Percentiles rank a stretch among this genome's conserved stretches.
Conservation (phyloP, 2,888 invertebrate genomes). For the Rhyacophila evoluta region DNA sequence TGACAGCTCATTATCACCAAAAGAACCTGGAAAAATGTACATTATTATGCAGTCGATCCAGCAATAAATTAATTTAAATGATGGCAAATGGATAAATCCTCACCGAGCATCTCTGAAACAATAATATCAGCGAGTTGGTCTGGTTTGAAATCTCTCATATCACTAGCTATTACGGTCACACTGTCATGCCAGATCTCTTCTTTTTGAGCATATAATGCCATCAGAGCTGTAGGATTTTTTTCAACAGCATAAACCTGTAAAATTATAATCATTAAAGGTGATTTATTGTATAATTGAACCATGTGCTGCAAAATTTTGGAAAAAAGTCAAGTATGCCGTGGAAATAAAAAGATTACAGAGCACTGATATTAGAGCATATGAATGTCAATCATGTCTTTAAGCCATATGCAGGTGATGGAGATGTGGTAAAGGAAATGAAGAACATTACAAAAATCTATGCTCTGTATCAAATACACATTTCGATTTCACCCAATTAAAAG, state of each 20-base stretch:
- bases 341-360: no score
- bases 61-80: no score
- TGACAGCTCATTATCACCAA: constrained; percentile 98
- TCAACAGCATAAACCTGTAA: constrained; percentile 89
- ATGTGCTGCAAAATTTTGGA: no score
- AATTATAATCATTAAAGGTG: not conserved
- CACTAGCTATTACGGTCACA: constrained; percentile 84
- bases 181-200: constrained; percentile 82
- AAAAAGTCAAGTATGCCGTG: no score
- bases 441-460: no score
- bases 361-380: no score
- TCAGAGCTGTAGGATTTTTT: constrained; percentile 97
- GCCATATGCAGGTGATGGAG: no score
- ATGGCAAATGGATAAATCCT: not conserved
- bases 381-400: no score
- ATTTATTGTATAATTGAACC: no score
- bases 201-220: constrained; percentile 82
- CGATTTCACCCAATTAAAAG: no score
- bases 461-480: no score
- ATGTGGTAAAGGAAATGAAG: no score
- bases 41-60: not conserved
- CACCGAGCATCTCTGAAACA: constrained; percentile 94
- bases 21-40: constrained; percentile 74
- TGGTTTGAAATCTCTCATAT: constrained; percentile 87
- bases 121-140: constrained; percentile 93